phyloP scores from a whole-genome alignment of 2,113 vertebrate species.

The Cephalopholis sonnerati region DNA sequence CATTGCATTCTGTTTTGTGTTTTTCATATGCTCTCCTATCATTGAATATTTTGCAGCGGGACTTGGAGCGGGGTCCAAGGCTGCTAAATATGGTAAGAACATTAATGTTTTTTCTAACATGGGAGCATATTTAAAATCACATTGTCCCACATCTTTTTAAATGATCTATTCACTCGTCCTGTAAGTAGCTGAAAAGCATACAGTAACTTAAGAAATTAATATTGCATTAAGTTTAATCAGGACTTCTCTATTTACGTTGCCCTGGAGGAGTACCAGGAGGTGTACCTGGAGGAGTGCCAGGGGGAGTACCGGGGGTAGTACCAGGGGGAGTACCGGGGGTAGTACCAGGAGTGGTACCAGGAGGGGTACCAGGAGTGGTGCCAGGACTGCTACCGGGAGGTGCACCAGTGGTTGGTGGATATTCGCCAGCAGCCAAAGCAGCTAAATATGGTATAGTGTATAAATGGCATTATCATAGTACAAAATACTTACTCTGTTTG shows the following conservation, averaged over 20 bases:
- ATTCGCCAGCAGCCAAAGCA: slow-evolving; percentile 67
- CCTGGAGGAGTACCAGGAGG: slow-evolving; percentile 15
- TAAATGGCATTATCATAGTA: not conserved
- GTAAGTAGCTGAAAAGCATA: not conserved
- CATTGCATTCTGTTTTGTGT: not conserved
- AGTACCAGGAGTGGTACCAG: slow-evolving; percentile 40
- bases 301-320: slow-evolving; percentile 46
- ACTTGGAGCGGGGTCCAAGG: slow-evolving; percentile 69
- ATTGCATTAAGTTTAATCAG: not conserved
- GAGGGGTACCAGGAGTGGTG: slow-evolving; percentile 36
- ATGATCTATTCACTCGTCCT: not conserved
- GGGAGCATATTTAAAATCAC: not conserved
- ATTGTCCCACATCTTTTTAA: not conserved
- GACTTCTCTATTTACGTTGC: not conserved
- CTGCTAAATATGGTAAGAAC: slow-evolving; percentile 79
- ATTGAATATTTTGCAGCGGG: slow-evolving; percentile 43
- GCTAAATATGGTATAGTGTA: slow-evolving; percentile 71
- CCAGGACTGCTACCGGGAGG: slow-evolving; percentile 42
- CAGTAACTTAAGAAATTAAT: not conserved
- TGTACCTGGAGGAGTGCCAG: slow-evolving; percentile 31
- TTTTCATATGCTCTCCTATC: not conserved
- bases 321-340: slow-evolving; percentile 53
- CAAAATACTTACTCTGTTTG: not conserved
- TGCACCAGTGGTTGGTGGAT: slow-evolving; percentile 45
- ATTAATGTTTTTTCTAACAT: not conserved